Evolutionary conservation across 2,797 vertebrate genomes (phyloP), one percentile per base, ranked within the genome.

Genomic region (Trichosurus vulpecula): DNA sequence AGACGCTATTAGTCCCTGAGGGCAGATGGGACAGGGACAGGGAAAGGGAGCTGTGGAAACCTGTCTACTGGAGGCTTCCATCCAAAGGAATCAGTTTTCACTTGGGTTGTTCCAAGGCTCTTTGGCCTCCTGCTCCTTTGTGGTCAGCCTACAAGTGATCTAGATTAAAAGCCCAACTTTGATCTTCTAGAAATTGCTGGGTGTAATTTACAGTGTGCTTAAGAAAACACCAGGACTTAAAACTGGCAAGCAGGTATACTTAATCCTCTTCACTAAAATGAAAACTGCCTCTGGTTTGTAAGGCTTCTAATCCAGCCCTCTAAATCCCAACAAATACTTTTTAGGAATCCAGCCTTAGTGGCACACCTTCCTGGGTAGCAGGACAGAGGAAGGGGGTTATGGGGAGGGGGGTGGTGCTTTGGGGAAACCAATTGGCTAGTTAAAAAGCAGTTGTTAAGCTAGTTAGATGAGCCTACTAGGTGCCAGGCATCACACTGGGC

Each of bases 181-280:
- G 92, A 89, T 95, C 92, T 92, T 91, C 58, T 54, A 27, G 91
- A 94, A 94, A 35, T 14, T 16, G 0, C 41, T 2, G 2, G 0
- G 0, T 0, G 0, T 2, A 0, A 6, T 96, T 92, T 94, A 51
- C 89, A 30, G 0, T 0, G 6, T 53, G 91, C 30, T 90, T n/a
- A 9, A 29, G 96, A 95, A 52, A 51, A 57, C 47, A 9, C 31
- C 51, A 1, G 53, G 16, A 0, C 90, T 41, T 25, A 58, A 6
- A 0, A 0, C 1, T n/a, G 81, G n/a, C 91, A 55, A 10, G n/a
- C 41, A 25, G 91, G 31, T 90, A 81, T 52, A 13, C 74, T 41
- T 41, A 1, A 51, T 31, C 51, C 89, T 54, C 6, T 2, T 51
- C 16, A 47, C 51, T 1, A n/a, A 89, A 25, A 55, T 91, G 90